A percentile compares a stretch with the other conserved stretches of the same genome.
phyloP scores from a whole-genome alignment of 2,797 vertebrate genomes.

The Erethizon dorsatum region DNA sequence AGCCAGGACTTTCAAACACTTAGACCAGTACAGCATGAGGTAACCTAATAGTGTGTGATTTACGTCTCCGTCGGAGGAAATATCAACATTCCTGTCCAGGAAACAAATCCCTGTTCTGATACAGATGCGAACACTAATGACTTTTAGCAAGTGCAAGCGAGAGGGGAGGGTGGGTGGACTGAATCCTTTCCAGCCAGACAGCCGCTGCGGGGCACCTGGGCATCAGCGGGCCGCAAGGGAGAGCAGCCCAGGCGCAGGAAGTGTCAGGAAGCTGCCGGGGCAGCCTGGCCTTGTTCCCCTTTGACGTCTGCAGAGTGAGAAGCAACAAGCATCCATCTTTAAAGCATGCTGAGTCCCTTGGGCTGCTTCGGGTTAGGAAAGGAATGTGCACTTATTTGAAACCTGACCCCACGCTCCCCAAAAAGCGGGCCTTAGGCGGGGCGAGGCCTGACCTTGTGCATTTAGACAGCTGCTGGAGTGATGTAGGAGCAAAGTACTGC shows the following conservation, averaged over 20 bases:
- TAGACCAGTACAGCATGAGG: constrained; percentile 76
- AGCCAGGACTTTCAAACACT: constrained; percentile 85
- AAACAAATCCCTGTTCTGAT: constrained; percentile 85
- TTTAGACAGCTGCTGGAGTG: constrained; percentile 90
- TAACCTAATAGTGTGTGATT: constrained; percentile 85
- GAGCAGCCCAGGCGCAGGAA: constrained; percentile 87
- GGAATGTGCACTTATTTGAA: constrained; percentile 91
- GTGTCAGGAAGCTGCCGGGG: constrained; percentile 87
- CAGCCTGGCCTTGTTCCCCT: constrained; percentile 87
- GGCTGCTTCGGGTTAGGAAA: constrained; percentile 90
- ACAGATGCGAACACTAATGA: constrained; percentile 84
- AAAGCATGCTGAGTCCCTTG: constrained; percentile 85
- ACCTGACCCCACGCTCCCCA: constrained; percentile 89
- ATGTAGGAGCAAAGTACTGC: constrained; percentile 89
- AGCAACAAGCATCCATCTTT: constrained; percentile 89
- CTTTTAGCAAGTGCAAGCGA: constrained; percentile 88
- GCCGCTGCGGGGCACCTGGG: constrained; percentile 65
- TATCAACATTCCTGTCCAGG: constrained; percentile 78
- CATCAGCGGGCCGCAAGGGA: constrained; percentile 74
- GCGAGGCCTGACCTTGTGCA: constrained; percentile 90
- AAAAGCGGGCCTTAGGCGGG: constrained; percentile 87
- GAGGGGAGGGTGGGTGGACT: constrained; percentile 82
- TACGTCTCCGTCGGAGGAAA: constrained; percentile 83
- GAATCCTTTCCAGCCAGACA: constrained; percentile 82
- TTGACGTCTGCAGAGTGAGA: constrained; percentile 90